Conservation (phyloP, 2,113 vertebrate genomes). For the Sylvilagus bachmani region DNA sequence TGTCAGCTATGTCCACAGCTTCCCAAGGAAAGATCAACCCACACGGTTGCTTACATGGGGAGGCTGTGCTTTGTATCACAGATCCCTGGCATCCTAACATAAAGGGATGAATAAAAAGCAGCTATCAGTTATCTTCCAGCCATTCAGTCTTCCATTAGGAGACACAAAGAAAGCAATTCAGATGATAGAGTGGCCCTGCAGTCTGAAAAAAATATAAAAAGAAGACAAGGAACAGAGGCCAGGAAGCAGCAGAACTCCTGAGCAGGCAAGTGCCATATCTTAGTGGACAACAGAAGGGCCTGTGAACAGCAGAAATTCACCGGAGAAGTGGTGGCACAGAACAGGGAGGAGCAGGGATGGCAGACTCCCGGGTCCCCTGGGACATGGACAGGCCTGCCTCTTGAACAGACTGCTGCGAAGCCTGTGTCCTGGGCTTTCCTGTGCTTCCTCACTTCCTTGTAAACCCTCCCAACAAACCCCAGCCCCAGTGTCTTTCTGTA, state of each 20-base stretch:
- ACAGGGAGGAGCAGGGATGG: not conserved
- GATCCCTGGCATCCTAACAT: not conserved
- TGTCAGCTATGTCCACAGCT: not conserved
- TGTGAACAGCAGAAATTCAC: not conserved
- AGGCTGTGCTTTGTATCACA: not conserved
- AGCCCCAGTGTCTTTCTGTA: not conserved
- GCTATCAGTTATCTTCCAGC: not conserved
- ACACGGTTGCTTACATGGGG: not conserved
- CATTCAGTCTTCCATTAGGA: not conserved
- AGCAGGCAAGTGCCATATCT: not conserved
- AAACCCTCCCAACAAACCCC: not conserved
- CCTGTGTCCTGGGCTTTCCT: not conserved
- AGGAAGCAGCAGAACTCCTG: not conserved
- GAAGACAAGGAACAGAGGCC: constrained; percentile 1
- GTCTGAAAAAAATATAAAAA: constrained; percentile 22
- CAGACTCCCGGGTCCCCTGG: not conserved
- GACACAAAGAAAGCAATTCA: constrained; percentile 45
- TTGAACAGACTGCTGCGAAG: not conserved
- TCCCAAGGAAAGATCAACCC: not conserved
- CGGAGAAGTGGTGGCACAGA: not conserved
- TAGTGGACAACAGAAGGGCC: not conserved
- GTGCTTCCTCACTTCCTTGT: not conserved
- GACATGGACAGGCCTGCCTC: not conserved
- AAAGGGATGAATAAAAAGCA: not conserved
- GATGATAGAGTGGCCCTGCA: not conserved